Evolutionary conservation across 2,888 invertebrate species (phyloP), one percentile per base, ranked within the genome.

Genomic region (Yponomeuta evonymella): DNA sequence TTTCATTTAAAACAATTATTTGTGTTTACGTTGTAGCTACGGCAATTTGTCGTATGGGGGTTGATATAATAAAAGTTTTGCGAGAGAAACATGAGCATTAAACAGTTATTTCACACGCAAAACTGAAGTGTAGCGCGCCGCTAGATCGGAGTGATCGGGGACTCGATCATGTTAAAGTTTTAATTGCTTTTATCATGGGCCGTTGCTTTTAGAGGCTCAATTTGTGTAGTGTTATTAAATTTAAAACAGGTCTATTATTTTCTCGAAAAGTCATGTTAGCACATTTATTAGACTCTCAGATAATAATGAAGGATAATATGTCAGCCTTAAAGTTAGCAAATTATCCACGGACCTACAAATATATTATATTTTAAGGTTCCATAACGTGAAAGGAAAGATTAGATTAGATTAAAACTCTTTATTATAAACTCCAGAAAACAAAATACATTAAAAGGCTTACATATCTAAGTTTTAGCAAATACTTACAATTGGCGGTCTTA

Each of bases 161-260:
- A 85, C 82, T 81, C 81, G 82, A 84, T 86, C 84, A 77, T 84
- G 85, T 84, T 86, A 86, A 88, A 90, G 86, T 89, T 89, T 89
- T 88, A 90, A 89, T 90, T 89, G 89, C 88, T 88, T 89, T 88
- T 88, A 87, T 86, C 84, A 83, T 79, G 81, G 83, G 79, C 82
- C 79, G 84, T 81, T 81, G 84, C 84, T 85, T 86, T 87, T 82
- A 85, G 82, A 83, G 83, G 79, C 79, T 78, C 82, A 82, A 84
- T 84, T 84, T 83, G 86, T 83, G 84, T 81, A 81, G 77, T 70
- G 83, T 84, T 88, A 83, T 85, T 79, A 81, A 85, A 85, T 87
- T 87, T 85, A 82, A 79, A 82, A 78, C 79, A 73, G 76, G 73
- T 75, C 77, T 79, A 81, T 75, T 78, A 81, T 79, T 80, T 75